Evolutionary conservation across 1,140 invertebrate species (phyloP).

Genomic region (Cyclina sinensis): DNA sequence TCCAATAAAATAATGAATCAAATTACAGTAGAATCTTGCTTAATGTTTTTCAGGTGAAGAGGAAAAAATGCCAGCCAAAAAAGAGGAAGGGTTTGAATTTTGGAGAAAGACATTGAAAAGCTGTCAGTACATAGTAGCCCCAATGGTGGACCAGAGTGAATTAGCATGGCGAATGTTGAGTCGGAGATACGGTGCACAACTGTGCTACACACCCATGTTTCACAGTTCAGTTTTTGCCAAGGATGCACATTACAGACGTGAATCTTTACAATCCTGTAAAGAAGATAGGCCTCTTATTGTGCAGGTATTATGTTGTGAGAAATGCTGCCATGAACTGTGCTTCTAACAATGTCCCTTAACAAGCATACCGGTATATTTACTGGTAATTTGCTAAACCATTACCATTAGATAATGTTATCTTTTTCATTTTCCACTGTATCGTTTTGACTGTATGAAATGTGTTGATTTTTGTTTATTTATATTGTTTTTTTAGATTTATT

Average conservation of each 20-base stretch:
- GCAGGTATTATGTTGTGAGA: no score
- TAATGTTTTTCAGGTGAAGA: background rate
- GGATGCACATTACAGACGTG: constrained; percentile 95
- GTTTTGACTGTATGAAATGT: no score
- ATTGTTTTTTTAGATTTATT: no score
- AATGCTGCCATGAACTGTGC: no score
- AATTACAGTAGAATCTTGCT: background rate
- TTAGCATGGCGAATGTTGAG: constrained; percentile 96
- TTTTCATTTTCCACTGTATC: no score
- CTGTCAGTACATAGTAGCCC: constrained; percentile 91
- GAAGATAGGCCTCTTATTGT: constrained; percentile 98
- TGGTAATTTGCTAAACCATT: no score
- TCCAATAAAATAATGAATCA: no score
- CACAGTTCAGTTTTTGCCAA: constrained; percentile 92
- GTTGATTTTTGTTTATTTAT: no score
- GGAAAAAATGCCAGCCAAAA: constrained; percentile 36
- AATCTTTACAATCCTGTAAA: constrained; percentile 92
- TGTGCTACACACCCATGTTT: constrained; percentile 96
- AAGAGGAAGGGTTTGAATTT: constrained; percentile 84
- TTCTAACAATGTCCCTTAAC: no score
- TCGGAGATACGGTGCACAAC: constrained; percentile 92
- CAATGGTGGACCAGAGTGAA: constrained; percentile 99
- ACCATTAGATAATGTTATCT: no score
- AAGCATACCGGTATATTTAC: no score
- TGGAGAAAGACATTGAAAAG: constrained; percentile 86